Conservation (phyloP, 2,113 vertebrate genomes). For the Hypomesus transpacificus region DNA sequence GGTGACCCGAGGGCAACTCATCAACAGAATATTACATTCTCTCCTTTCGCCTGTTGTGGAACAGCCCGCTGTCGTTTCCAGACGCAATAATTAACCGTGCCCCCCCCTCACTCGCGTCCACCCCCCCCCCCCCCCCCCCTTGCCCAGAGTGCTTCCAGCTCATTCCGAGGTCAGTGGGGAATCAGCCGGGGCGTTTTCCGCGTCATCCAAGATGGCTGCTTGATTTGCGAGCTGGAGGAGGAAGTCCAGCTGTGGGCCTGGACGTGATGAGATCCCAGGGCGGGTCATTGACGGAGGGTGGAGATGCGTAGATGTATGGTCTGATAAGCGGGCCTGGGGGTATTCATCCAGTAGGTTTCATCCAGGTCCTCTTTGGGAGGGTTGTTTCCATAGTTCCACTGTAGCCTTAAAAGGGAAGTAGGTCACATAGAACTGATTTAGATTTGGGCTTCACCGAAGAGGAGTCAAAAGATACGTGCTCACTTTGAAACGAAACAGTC, state of each 20-base stretch:
- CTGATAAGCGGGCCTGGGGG: too few relatives aligned
- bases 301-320: too few relatives aligned
- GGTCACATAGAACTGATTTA: background rate
- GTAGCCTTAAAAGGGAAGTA: conserved; percentile 18
- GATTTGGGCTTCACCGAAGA: conserved; percentile 8
- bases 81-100: conserved; percentile 5
- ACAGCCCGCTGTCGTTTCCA: background rate
- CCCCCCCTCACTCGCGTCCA: background rate
- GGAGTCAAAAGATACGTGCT: background rate
- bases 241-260: too few relatives aligned
- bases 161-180: background rate
- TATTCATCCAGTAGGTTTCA: background rate
- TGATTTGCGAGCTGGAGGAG: too few relatives aligned
- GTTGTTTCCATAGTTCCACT: background rate
- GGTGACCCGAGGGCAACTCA: conserved; percentile 6
- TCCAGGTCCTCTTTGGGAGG: background rate
- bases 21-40: conserved; percentile 3
- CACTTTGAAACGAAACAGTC: background rate
- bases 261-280: too few relatives aligned
- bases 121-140: background rate
- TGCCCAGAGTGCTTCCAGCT: background rate
- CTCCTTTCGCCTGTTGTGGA: background rate
- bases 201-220: too few relatives aligned
- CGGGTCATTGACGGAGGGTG: too few relatives aligned
- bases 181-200: too few relatives aligned